Evolutionary conservation across 1,140 invertebrate genomes (phyloP).

Genomic region (Schmidtea mediterranea): DNA sequence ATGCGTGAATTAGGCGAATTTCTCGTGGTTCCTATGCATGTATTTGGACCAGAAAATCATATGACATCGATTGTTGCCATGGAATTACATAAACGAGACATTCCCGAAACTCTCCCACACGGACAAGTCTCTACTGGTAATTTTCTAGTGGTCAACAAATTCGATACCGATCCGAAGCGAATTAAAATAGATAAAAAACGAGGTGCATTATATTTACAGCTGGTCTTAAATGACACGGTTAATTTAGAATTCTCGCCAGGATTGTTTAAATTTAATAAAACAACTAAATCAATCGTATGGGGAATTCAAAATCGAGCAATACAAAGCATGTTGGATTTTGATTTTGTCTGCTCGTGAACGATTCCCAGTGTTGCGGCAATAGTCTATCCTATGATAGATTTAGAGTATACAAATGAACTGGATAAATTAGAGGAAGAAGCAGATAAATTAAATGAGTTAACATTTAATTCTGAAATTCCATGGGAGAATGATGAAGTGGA

Average conservation of each 20-base stretch:
- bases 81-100: constrained; percentile 63
- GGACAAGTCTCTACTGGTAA: constrained; percentile 51
- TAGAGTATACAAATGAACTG: too few relatives aligned
- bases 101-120: constrained; percentile 35
- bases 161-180: too few relatives aligned
- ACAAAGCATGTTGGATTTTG: constrained; percentile 89
- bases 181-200: too few relatives aligned
- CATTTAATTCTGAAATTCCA: too few relatives aligned
- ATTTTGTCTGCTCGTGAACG: constrained; percentile 71
- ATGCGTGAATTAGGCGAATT: constrained; percentile 47
- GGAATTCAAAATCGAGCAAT: constrained; percentile 96
- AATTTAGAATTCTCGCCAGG: background rate
- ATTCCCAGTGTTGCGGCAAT: constrained; percentile 61
- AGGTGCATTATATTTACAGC: too few relatives aligned
- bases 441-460: too few relatives aligned
- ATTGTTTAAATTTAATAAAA: constrained; percentile 40
- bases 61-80: constrained; percentile 97
- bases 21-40: constrained; percentile 55
- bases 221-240: background rate
- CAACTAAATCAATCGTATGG: constrained; percentile 84
- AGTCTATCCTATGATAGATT: constrained; percentile 70
- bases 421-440: too few relatives aligned
- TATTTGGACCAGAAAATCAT: constrained; percentile 93
- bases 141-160: too few relatives aligned
- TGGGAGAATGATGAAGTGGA: too few relatives aligned